Conservation (phyloP, 1,140 invertebrate genomes). For the Anagrus nilaparvatae region DNA sequence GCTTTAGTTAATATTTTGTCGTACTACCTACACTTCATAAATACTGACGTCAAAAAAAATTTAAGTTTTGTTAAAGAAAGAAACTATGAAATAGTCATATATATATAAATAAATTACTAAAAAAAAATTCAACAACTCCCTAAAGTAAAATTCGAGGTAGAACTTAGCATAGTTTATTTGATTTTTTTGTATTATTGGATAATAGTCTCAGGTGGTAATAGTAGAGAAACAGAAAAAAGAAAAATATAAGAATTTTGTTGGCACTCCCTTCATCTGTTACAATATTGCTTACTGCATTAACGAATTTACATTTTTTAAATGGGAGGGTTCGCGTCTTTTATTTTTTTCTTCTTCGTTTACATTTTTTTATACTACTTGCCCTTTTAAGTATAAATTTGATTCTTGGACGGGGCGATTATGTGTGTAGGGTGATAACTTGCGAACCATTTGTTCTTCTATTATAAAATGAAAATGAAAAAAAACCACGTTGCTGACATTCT, state of each 20-base stretch:
- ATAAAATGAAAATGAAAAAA: slow-evolving; percentile 38
- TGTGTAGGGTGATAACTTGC: slow-evolving; percentile 41
- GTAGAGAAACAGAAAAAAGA: no score
- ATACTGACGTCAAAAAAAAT: no score
- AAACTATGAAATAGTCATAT: no score
- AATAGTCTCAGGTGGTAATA: slow-evolving; percentile 41
- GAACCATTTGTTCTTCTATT: slow-evolving; percentile 39
- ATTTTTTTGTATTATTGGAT: slow-evolving; percentile 46
- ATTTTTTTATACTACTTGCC: neutral
- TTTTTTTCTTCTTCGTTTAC: slow-evolving; percentile 13
- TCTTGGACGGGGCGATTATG: no score
- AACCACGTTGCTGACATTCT: slow-evolving; percentile 32
- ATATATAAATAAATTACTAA: no score
- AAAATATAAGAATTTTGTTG: no score
- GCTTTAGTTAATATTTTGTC: no score
- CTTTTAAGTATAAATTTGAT: no score
- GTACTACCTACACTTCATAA: no score
- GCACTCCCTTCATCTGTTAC: no score
- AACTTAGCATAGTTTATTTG: slow-evolving; percentile 45
- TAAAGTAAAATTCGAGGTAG: slow-evolving; percentile 33
- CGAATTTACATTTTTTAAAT: slow-evolving; percentile 46
- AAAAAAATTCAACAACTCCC: slow-evolving; percentile 19
- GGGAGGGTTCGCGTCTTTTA: slow-evolving; percentile 30
- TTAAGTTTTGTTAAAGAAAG: no score
- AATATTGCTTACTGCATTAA: slow-evolving; percentile 35